These are phyloP conservation scores for Neosalanx taihuensis DNA, from an alignment of 2,797 vertebrate species.

Conservation along the genomic window DNA sequence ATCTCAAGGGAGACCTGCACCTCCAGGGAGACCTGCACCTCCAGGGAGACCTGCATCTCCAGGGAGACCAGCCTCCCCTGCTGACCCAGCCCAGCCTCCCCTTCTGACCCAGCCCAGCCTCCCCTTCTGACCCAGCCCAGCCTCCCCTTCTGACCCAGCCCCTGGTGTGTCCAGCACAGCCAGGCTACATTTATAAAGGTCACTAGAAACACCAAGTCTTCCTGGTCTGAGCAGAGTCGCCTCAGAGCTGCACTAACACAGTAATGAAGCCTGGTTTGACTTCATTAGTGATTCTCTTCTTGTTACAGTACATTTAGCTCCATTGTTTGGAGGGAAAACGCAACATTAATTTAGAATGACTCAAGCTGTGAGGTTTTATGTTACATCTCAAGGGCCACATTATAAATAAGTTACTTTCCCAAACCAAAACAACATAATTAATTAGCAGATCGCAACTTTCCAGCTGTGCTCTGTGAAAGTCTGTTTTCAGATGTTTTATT, in stretches of 20 bases:
- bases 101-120: too few relatives aligned
- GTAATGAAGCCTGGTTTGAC: constrained; percentile 27
- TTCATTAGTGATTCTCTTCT: constrained; percentile 26
- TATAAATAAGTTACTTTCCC: constrained; percentile 42
- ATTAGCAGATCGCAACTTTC: constrained; percentile 40
- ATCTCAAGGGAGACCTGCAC: too few relatives aligned
- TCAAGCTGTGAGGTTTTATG: constrained; percentile 28
- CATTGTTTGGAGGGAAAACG: constrained; percentile 21
- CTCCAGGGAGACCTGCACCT: too few relatives aligned
- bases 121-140: too few relatives aligned
- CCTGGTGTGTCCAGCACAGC: too few relatives aligned
- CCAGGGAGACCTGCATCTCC: too few relatives aligned
- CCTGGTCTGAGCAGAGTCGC: too few relatives aligned
- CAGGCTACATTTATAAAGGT: too few relatives aligned
- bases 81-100: too few relatives aligned
- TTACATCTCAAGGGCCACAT: constrained; percentile 48
- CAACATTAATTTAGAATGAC: constrained; percentile 32
- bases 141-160: too few relatives aligned
- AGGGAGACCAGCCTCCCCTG: too few relatives aligned
- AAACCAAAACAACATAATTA: constrained; percentile 45
- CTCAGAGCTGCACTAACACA: constrained; percentile 21
- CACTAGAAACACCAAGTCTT: too few relatives aligned
- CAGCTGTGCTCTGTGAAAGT: constrained; percentile 41
- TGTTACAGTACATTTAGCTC: constrained; percentile 27
- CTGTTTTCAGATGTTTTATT: constrained; percentile 35